Evolutionary conservation across 2,797 vertebrate genomes (phyloP), one percentile per base, ranked within the genome.

Genomic region (Alcedo atthis): DNA sequence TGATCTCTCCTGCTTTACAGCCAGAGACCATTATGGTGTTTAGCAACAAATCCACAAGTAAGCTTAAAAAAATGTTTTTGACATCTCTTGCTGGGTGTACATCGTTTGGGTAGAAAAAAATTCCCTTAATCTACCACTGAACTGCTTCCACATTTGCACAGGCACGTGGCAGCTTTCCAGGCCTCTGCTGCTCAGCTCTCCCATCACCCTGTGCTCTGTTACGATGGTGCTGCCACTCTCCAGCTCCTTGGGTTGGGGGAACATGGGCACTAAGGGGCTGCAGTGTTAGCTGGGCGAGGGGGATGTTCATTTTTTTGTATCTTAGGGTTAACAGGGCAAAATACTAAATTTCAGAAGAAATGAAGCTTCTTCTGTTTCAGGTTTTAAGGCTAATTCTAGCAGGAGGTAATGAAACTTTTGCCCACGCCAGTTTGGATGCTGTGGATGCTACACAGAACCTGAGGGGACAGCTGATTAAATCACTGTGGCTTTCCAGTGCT

Each of bases 21-120:
- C 95, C 97, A 97, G 93, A 87, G 77, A 64, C 81, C 67, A 35
- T 96, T 90, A 94, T 53, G 59, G 81, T 87, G 85, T 85, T 92
- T 74, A 92, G 51, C 80, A 87, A 57, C 0, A 2, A 93, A 92
- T n/a, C 90, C 85, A 89, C 86, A 93, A 94, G 97, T 89, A 89
- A 83, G 67, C 84, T 90, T 92, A 85, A 94, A 94, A 94, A 93
- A 46, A 64, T 75, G 42, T 91, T 94, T 95, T 68, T 91, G 48
- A 79, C 7, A 3, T 86, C 21, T 83, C 84, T 77, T 67, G 64
- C 76, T 87, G 94, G 62, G 12, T 66, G 53, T 54, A 15, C 33
- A 15, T 30, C 37, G 78, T 32, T 54, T 82, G 86, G 55, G 24
- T 46, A 85, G 66, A 74, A 37, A 73, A 78, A 88, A 84, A 85